Evolutionary conservation across 35 echinoderm and acorn worm species (phyloP).

Genomic region (Nesometra sesokonis): DNA sequence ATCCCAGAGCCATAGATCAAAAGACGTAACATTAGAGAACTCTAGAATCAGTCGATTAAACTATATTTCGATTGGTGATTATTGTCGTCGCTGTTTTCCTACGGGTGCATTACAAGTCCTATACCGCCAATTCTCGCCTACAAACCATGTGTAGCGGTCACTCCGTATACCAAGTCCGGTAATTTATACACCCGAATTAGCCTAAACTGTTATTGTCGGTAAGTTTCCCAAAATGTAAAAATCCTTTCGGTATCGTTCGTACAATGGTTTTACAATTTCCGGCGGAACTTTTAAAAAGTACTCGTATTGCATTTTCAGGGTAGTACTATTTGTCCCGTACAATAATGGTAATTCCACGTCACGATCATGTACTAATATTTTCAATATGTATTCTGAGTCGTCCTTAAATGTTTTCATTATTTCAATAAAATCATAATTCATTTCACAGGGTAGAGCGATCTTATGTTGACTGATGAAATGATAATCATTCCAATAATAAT

Average conservation of each 20-base stretch:
- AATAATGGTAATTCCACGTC: background rate
- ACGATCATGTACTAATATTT: background rate
- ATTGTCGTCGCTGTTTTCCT: too few species aligned
- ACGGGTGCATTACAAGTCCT: too few species aligned
- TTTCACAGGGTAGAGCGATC: slow-evolving; percentile 31
- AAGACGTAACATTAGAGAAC: too few species aligned
- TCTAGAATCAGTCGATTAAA: too few species aligned
- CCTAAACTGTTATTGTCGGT: background rate
- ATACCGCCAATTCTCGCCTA: too few species aligned
- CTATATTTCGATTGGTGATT: too few species aligned
- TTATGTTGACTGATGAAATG: slow-evolving; percentile 40
- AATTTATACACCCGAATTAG: too few species aligned
- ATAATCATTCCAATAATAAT: slow-evolving; percentile 7
- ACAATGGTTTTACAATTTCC: background rate
- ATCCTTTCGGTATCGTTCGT: background rate
- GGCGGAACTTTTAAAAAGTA: background rate
- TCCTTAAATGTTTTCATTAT: slow-evolving; percentile 48
- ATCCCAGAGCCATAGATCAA: too few species aligned
- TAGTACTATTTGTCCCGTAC: background rate
- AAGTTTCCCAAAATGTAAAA: background rate
- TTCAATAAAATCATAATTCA: slow-evolving; percentile 58
- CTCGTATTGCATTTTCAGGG: background rate
- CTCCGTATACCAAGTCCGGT: too few species aligned
- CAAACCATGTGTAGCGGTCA: too few species aligned
- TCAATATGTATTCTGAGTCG: slow-evolving; percentile 27